Conservation (phyloP, 1,140 invertebrate species). For the Gerris buenoi region DNA sequence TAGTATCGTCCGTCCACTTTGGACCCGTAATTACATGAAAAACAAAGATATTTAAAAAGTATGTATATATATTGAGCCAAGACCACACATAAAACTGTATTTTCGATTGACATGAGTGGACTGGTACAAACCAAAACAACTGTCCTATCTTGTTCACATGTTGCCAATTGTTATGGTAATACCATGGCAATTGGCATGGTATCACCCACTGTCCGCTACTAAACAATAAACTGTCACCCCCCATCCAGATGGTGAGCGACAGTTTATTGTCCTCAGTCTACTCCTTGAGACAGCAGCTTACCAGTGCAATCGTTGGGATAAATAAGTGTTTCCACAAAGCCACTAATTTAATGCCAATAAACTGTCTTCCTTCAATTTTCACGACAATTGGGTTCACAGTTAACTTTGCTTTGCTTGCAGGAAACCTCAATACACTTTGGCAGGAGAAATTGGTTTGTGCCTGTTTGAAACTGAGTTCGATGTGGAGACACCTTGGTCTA, state of each 20-base stretch:
- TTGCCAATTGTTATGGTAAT: no score
- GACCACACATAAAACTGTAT: no score
- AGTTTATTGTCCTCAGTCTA: not conserved
- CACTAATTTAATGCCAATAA: no score
- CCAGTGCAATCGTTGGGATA: not conserved
- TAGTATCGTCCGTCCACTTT: no score
- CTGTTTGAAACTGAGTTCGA: conserved; percentile 58
- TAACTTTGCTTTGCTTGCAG: no score
- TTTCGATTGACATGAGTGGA: no score
- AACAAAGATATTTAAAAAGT: no score
- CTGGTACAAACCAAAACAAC: no score
- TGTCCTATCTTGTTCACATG: no score
- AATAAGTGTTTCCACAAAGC: not conserved
- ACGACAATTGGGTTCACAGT: no score
- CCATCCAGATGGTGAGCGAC: not conserved
- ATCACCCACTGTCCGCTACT: not conserved
- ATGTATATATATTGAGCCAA: no score
- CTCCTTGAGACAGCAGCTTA: not conserved
- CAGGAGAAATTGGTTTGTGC: conserved; percentile 74
- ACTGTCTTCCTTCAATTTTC: conserved; percentile 25
- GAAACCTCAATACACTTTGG: conserved; percentile 89
- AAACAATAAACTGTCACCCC: not conserved
- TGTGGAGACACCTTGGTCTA: not conserved
- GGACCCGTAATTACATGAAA: no score
- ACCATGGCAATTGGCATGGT: not conserved